A percentile compares a stretch with the other conserved stretches of the same genome.
Conservation (phyloP, 1,140 invertebrate genomes). For the Drosophila repletoides region DNA sequence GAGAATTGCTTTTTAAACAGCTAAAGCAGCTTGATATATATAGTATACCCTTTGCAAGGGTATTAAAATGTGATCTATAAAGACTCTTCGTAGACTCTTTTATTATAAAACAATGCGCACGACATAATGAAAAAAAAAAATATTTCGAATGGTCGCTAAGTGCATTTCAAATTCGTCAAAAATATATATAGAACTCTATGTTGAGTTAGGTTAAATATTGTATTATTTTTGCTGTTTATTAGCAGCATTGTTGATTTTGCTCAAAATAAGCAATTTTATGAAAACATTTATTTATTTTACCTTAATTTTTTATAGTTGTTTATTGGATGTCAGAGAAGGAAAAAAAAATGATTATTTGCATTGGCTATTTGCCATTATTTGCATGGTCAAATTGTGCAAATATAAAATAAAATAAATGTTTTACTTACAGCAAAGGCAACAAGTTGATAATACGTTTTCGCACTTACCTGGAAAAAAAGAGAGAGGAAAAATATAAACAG, state of each 20-base stretch:
- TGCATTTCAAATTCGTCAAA: no score
- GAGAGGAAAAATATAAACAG: constrained; percentile 4
- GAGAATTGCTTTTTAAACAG: no score
- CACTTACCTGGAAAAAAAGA: constrained; percentile 56
- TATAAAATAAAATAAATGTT: constrained; percentile 22
- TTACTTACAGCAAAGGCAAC: constrained; percentile 28
- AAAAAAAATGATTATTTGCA: constrained; percentile 7
- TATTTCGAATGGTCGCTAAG: no score
- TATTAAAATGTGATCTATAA: no score
- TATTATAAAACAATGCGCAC: no score
- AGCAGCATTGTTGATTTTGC: background rate
- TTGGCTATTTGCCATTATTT: constrained; percentile 24
- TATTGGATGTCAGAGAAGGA: background rate
- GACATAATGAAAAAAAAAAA: no score
- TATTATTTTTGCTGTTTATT: background rate
- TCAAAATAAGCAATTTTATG: background rate
- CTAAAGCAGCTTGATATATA: no score
- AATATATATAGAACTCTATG: background rate
- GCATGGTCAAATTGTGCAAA: constrained; percentile 16
- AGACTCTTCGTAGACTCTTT: no score
- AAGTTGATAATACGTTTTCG: background rate
- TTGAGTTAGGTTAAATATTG: background rate
- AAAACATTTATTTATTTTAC: constrained; percentile 2
- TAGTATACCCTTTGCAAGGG: no score
- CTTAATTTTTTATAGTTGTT: constrained; percentile 21